Base-by-base conservation (phyloP, 2,797 vertebrate species). In the Notamacropus eugenii region DNA sequence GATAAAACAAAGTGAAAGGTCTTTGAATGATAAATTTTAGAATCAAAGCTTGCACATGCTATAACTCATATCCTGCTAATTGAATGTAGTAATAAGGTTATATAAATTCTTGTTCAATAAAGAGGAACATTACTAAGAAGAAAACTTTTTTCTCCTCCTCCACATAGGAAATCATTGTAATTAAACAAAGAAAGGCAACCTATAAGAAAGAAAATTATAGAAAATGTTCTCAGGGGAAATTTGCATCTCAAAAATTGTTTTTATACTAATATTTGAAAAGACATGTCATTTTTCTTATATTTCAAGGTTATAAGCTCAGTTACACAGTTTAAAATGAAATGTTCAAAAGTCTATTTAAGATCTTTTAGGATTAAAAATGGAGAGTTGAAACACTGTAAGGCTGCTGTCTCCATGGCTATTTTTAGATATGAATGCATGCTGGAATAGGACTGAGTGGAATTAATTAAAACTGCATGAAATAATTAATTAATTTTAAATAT, bases 401-500 rank as follows among this genome's bases (percentile, higher is more conserved):
- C 40, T 87, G 40, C 74, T 87, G 74, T 87, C 22, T 87, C 40
- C 40, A 50, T 27, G 74, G 74, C 34, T 87, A 87, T 87, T 87
- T 87, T 50, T 87, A 87, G 40, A 87, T 50, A 4, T 87, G 74
- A 87, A 50, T 50, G 13, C 74, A 87, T 87, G 22, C 74, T 87
- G 40, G 74, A 50, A 87, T 87, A 46, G 24, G 74, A 22, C 74
- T 87, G 74, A 87, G 74, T 87, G 40, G 74, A 87, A 87, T 87
- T 87, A 87, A 87, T 87, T 87, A 87, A 87, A 87, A 87, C 74
- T 50, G 74, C 74, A 27, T 87, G 74, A 87, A 87, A 87, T 87
- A 87, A 87, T 87, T 87, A 87, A 82, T 82, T 82, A 82, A 93
- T 50, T 94, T 87, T 96, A 94, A 56, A 96, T 94, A 90, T 95